Evolutionary conservation across 1,140 invertebrate genomes (phyloP), one percentile per base, ranked within the genome.

Genomic region (Goniozus legneri): DNA sequence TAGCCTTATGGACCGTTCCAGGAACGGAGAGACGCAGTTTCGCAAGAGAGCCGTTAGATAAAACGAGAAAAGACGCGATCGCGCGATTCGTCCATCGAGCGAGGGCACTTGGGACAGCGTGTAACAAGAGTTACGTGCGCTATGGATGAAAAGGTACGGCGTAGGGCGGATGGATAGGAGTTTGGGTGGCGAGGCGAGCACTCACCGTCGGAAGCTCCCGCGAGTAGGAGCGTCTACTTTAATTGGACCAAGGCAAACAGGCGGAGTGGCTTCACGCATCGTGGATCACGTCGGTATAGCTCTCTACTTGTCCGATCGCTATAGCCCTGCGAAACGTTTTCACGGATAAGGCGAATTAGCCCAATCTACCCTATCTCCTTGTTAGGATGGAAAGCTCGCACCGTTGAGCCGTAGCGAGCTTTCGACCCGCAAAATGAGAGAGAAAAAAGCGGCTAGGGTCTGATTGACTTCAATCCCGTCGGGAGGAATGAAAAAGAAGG

Each of bases 361-460:
- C n/a, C n/a, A n/a, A 27, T 27, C 24, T 6, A 27, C 24, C 24
- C 24, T 27, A 4, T 36, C 22, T 45, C 53, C 27, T 20, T 27
- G 4, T 2, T 0, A 15, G 6, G 18, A 10, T 32, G 10, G 32
- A 19, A 36, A 27, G 44, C 33, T 20, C 24, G 8, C 21, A 21
- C 8, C 21, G 37, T 12, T 20, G 37, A 37, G 22, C 24, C 41
- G 20, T 50, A 56, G 47, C 52, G 42, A 16, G 19, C 13, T 19
- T 31, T 13, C 34, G 44, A 46, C 19, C 30, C 27, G 18, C 42
- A 30, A 45, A 45, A 50, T 48, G 22, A 44, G 19, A 32, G 35
- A 42, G 32, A 33, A 58, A 54, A 53, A 36, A 43, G 8, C 14
- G 8, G 20, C 31, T 39, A 54, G 57, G 24, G 54, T 54, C 50